Conservation (phyloP, 2,888 invertebrate species). For the Chalcosyrphus nemorum region DNA sequence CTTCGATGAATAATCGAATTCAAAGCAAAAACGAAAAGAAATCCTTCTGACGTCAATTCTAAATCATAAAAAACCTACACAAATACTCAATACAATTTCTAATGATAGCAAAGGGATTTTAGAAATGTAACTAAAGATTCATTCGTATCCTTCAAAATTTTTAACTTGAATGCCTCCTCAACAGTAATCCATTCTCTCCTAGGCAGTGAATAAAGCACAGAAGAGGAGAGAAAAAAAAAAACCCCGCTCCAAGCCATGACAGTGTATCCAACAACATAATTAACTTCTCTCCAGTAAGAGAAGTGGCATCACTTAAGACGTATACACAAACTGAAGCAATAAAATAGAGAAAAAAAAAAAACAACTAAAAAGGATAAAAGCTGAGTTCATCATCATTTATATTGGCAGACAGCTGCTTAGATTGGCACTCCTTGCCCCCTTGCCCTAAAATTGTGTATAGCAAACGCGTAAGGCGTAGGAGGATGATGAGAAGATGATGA, state of each 20-base stretch:
- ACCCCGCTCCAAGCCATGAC: not conserved
- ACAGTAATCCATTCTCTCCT: slow-evolving; percentile 28
- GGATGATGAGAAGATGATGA: slow-evolving; percentile 52
- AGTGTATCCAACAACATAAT: slow-evolving; percentile 35
- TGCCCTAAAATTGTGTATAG: not conserved
- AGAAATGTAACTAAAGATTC: not conserved
- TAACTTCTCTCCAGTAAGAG: slow-evolving; percentile 29
- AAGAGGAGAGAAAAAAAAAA: not conserved
- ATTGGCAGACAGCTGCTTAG: slow-evolving; percentile 63
- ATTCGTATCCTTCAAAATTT: slow-evolving; percentile 45
- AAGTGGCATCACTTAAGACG: slow-evolving; percentile 25
- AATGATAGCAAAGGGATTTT: not conserved
- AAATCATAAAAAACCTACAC: not conserved
- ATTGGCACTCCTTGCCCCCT: slow-evolving; percentile 40
- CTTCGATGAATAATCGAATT: not conserved
- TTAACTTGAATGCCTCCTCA: slow-evolving; percentile 33
- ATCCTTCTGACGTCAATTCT: not conserved
- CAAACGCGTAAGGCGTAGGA: slow-evolving; percentile 13
- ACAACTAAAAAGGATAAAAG: slow-evolving; percentile 57
- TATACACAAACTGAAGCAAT: slow-evolving; percentile 35
- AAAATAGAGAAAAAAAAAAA: slow-evolving; percentile 10
- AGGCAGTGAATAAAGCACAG: not conserved
- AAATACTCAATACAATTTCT: not conserved
- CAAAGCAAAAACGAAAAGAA: not conserved
- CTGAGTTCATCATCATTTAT: slow-evolving; percentile 65